These are phyloP conservation scores for Scaptomyza polygonia DNA, from an alignment of 2,888 invertebrate genomes.

Conservation along the genomic window DNA sequence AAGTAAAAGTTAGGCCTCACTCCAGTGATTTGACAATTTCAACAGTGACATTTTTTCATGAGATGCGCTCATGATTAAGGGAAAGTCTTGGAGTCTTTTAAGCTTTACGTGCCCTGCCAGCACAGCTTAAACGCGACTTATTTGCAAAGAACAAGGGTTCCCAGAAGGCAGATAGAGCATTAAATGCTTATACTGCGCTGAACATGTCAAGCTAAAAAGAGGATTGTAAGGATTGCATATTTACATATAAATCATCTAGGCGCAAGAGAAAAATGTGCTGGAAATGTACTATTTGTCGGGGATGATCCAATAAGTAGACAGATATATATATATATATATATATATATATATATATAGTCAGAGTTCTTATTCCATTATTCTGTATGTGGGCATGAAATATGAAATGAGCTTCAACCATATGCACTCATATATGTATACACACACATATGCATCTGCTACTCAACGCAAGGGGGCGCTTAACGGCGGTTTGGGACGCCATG, in stretches of 20 bases:
- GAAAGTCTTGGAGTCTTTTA: not conserved
- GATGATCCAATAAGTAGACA: not conserved
- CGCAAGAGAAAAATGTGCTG: constrained; percentile 44
- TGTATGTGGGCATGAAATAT: constrained; percentile 3
- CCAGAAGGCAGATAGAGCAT: not conserved
- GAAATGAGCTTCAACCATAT: constrained; percentile 23
- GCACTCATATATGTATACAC: not conserved
- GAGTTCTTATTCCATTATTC: constrained; percentile 6
- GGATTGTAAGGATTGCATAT: not conserved
- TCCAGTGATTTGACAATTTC: too few relatives aligned
- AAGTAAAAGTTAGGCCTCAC: too few relatives aligned
- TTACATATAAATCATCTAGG: not conserved
- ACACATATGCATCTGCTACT: not conserved
- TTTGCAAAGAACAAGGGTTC: not conserved
- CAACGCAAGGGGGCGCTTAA: constrained; percentile 41
- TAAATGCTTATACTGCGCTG: constrained; percentile 30
- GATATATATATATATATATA: constrained; percentile 34
- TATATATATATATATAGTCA: constrained; percentile 28
- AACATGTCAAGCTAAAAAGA: not conserved
- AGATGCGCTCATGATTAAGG: not conserved
- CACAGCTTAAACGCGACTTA: too few relatives aligned
- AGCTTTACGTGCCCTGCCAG: not conserved
- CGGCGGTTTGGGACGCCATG: constrained; percentile 43
- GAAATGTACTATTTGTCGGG: constrained; percentile 38
- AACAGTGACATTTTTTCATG: not conserved